Evolutionary conservation across 2,797 vertebrate genomes (phyloP).

Genomic region (Myotis vivesi): DNA sequence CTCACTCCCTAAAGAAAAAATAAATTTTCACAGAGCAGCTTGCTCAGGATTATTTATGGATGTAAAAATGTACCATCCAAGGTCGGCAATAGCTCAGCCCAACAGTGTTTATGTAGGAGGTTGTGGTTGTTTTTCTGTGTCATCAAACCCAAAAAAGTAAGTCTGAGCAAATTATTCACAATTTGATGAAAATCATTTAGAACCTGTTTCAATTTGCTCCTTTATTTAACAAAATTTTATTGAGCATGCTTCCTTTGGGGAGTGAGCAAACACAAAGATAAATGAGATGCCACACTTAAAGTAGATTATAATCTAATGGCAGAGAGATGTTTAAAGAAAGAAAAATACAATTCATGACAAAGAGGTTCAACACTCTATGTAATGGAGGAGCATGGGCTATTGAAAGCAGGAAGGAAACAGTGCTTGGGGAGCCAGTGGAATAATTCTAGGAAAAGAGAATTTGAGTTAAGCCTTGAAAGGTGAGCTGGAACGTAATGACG

Average conservation of each 20-base stretch:
- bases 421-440: neutral
- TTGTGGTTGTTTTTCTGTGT: neutral
- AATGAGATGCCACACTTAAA: neutral
- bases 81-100: neutral
- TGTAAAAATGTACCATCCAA: neutral
- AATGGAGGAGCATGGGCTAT: neutral
- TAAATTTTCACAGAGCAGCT: constrained; percentile 45
- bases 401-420: neutral
- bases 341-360: neutral
- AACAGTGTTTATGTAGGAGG: neutral
- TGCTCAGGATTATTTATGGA: constrained; percentile 18
- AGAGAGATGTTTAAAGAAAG: neutral
- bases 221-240: neutral
- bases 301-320: neutral
- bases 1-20: neutral
- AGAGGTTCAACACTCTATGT: neutral
- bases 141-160: neutral
- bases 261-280: neutral
- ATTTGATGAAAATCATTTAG: constrained; percentile 19
- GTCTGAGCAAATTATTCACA: constrained; percentile 9
- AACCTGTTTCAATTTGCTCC: neutral
- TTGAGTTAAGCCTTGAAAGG: neutral
- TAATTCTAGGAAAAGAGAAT: neutral
- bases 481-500: neutral
- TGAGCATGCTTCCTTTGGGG: neutral